Base-by-base conservation (phyloP, 1,140 invertebrate genomes). In the Euura lappo region DNA sequence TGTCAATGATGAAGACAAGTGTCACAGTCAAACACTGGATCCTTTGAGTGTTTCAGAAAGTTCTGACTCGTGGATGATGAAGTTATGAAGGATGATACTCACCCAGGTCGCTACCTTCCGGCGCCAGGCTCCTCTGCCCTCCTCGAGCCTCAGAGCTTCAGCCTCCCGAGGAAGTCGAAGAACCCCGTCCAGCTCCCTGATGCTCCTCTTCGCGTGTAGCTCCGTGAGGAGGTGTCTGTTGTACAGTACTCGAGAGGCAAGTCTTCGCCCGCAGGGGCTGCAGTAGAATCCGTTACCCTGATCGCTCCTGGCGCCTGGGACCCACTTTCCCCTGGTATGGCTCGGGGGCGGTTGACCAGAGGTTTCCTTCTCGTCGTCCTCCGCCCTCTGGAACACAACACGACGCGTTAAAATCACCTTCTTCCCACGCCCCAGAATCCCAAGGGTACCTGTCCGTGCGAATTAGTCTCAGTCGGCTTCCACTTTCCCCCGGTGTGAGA, bases 311-410 rank as follows among this genome's bases (percentile, higher is more conserved):
- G 90, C 81, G 46, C 92, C 91, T 4, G 93, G 93, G 69, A 94
- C 89, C 93, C 93, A 95, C 88, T 94, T 94, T 6, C 93, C 93
- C 82, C 91, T 91, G 0, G 93, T 94, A 74, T 94, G 91, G 67
- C 89, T 90, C 6, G 91, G 91, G 4, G 92, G 92, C 13, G 92
- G 93, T 73, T 83, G 81, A 67, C 75, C 89, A 87, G 87, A 85
- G 72, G 84, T 84, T 71, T 88, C 84, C 72, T 88, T 86, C 0
- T 79, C 71, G 69, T 83, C 80, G 47, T 83, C 83, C 44, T 85
- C 85, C 4, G 73, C 45, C 71, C 83, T 86, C 85, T 86, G 73
- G 45, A 65, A 76, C 11, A 69, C 67, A 42, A 60, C 0, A 6
- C 10, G 0, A 60, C 51, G 13, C 8, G 13, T n/a, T 60, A 60